Conservation (phyloP, 2,888 invertebrate genomes). For the Plagiodera versicolora region DNA sequence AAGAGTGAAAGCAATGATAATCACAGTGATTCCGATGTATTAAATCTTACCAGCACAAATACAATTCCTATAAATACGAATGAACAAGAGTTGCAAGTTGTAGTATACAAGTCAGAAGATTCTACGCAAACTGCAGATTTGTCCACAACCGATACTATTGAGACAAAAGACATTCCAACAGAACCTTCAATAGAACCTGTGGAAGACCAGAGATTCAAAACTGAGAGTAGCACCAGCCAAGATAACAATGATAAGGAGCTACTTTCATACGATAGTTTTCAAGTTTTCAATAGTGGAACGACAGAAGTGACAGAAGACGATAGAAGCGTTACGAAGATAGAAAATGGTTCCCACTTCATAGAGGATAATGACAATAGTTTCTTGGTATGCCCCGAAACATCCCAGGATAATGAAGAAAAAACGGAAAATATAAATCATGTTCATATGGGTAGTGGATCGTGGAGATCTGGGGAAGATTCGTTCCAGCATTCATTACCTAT, state of each 20-base stretch:
- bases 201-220: background rate
- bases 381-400: background rate
- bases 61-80: background rate
- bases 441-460: background rate
- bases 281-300: conserved; percentile 6
- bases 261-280: conserved; percentile 17
- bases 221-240: background rate
- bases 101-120: background rate
- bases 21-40: background rate
- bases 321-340: background rate
- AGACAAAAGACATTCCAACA: background rate
- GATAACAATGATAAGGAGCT: conserved; percentile 5
- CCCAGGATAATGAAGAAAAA: background rate
- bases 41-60: background rate
- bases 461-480: background rate
- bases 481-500: conserved; percentile 6
- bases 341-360: background rate
- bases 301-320: background rate
- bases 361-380: background rate
- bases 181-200: background rate
- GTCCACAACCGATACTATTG: background rate
- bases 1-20: background rate
- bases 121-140: background rate
- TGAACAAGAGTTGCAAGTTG: background rate
- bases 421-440: background rate